A percentile compares a stretch with the other conserved stretches of the same genome.
These are phyloP conservation scores for Calephelis nemesis DNA, from an alignment of 1,140 invertebrate species.

Conservation along the genomic window DNA sequence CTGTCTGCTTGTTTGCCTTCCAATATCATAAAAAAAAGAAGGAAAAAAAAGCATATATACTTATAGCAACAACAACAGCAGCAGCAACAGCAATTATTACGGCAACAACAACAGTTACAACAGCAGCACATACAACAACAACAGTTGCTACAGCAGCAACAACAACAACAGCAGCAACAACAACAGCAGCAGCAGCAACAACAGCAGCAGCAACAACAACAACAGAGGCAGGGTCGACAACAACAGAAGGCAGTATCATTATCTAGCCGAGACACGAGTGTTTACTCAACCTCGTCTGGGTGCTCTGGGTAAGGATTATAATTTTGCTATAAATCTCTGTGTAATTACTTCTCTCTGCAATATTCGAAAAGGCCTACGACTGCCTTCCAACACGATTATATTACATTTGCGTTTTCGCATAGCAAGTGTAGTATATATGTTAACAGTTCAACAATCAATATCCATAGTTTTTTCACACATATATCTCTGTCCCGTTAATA, in stretches of 20 bases:
- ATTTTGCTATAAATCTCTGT: too few relatives aligned
- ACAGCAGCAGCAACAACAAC: constrained; percentile 30
- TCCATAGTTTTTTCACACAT: too few relatives aligned
- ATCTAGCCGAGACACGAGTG: constrained; percentile 67
- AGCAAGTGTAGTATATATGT: too few relatives aligned
- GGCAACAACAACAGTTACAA: constrained; percentile 36
- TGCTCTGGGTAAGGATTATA: constrained; percentile 61
- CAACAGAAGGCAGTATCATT: constrained; percentile 45
- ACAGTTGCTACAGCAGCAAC: constrained; percentile 30
- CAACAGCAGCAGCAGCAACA: constrained; percentile 34
- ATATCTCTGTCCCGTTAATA: too few relatives aligned
- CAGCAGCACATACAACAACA: constrained; percentile 34
- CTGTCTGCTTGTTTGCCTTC: background rate
- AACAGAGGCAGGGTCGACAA: constrained; percentile 32
- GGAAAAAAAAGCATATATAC: background rate
- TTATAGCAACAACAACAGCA: constrained; percentile 32
- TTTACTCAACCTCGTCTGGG: constrained; percentile 65
- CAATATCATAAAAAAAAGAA: background rate
- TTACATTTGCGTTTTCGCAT: too few relatives aligned
- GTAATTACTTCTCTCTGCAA: too few relatives aligned
- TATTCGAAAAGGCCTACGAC: too few relatives aligned
- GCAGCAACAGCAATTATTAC: constrained; percentile 32
- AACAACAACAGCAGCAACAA: constrained; percentile 29
- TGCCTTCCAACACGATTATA: too few relatives aligned
- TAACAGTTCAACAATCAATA: too few relatives aligned